Evolutionary conservation across 2,113 vertebrate species (phyloP), one percentile per base, ranked within the genome.

Genomic region (Rhinolophus ferrumequinum): DNA sequence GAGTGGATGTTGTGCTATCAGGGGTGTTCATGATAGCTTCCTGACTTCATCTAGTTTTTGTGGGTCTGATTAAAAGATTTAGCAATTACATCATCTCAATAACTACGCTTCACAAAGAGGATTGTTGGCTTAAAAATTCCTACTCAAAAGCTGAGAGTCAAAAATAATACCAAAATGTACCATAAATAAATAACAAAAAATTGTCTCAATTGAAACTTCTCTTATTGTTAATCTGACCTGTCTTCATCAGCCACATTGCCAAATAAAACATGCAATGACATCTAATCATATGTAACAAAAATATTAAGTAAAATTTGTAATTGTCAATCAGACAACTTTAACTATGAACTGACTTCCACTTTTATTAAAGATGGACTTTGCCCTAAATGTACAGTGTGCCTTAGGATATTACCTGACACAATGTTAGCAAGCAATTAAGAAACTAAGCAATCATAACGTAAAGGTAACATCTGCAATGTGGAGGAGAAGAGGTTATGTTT

Each of bases 211-310:
- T 82, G 35, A 82, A 77, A 77, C 14, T 60, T 88, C n/a, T 54
- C 1, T 26, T 88, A 50, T 44, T 70, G 22, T 80, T 66, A 72
- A 81, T 79, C 64, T 67, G 26, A 88, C 15, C 18, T 69, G 94
- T 93, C 38, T 91, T 47, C 56, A 77, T 86, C 54, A 58, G 4
- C 26, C 28, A 64, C 24, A 66, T 87, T 70, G 24, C 28, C 88
- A 81, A 94, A 41, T 69, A 75, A 80, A 94, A 66, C 22, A 38
- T 11, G 79, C 52, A 88, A 19, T 69, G 28, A 89, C 92, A 90
- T 47, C 6, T 93, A 73, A 87, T 83, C 5, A 35, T 21, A 67
- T 62, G 24, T 67, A 64, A 73, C 10, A 73, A 75, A 83, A 88
- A 70, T n/a, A 67, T 41, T 62, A 66, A 41, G 54, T 81, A 38